Percentiles rank a stretch among this genome's conserved stretches.
phyloP scores from a whole-genome alignment of 2,113 vertebrate species.

The Lagopus leucura region DNA sequence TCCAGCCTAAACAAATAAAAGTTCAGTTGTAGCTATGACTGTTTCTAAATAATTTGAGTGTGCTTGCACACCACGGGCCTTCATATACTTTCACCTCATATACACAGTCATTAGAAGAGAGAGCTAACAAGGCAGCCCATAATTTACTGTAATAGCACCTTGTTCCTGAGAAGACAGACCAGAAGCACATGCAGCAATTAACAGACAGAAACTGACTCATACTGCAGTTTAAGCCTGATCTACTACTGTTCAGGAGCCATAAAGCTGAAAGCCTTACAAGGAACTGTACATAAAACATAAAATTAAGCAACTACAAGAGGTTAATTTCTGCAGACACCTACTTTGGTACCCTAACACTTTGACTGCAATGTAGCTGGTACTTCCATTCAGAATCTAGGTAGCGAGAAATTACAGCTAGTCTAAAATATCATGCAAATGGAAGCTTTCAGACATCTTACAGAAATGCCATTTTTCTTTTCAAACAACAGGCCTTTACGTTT shows the following conservation, averaged over 20 bases:
- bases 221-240: not conserved
- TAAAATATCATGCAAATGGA: not conserved
- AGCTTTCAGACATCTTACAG: not conserved
- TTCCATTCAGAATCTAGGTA: not conserved
- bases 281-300: not conserved
- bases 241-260: not conserved
- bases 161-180: not conserved
- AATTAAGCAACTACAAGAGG: not conserved
- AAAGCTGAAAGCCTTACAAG: not conserved
- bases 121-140: not conserved
- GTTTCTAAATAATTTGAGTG: not conserved
- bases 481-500: not conserved
- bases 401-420: not conserved
- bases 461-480: not conserved
- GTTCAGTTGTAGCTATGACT: not conserved
- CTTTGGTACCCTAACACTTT: not conserved
- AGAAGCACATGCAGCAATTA: not conserved
- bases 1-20: slow-evolving; percentile 76
- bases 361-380: no score
- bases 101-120: not conserved
- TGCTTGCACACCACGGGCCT: not conserved
- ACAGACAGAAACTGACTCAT: not conserved
- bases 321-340: not conserved
- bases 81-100: not conserved
- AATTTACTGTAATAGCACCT: not conserved